Evolutionary conservation across 2,113 vertebrate species (phyloP).

Genomic region (Butastur rufipennis): DNA sequence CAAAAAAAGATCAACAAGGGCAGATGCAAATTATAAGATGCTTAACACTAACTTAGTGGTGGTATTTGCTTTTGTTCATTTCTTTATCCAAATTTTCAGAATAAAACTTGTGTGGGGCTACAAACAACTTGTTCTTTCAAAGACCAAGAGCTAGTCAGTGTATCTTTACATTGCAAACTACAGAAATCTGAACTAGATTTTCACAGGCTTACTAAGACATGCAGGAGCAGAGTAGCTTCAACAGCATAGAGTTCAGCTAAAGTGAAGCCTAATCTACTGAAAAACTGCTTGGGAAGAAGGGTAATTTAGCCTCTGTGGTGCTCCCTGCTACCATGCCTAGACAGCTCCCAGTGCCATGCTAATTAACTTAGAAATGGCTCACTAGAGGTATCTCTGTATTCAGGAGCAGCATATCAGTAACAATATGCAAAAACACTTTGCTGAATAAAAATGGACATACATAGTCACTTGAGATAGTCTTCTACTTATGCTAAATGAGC

Average conservation of each 20-base stretch:
- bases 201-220: neutral
- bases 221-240: neutral
- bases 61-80: neutral
- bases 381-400: neutral
- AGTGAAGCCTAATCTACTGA: neutral
- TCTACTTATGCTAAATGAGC: neutral
- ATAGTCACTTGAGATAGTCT: neutral
- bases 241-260: neutral
- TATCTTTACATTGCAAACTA: neutral
- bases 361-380: slow-evolving; percentile 13
- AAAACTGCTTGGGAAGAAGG: neutral
- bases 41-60: neutral
- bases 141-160: neutral
- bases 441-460: neutral
- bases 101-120: accelerated
- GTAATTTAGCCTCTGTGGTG: neutral
- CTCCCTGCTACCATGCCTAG: neutral
- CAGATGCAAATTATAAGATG: neutral
- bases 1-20: neutral
- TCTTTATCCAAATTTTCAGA: neutral
- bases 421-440: neutral
- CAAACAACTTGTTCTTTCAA: neutral
- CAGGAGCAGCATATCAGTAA: neutral
- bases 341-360: neutral
- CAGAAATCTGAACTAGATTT: neutral